These are phyloP conservation scores for Gryllus longicercus DNA, from an alignment of 2,888 invertebrate species.

Conservation along the genomic window DNA sequence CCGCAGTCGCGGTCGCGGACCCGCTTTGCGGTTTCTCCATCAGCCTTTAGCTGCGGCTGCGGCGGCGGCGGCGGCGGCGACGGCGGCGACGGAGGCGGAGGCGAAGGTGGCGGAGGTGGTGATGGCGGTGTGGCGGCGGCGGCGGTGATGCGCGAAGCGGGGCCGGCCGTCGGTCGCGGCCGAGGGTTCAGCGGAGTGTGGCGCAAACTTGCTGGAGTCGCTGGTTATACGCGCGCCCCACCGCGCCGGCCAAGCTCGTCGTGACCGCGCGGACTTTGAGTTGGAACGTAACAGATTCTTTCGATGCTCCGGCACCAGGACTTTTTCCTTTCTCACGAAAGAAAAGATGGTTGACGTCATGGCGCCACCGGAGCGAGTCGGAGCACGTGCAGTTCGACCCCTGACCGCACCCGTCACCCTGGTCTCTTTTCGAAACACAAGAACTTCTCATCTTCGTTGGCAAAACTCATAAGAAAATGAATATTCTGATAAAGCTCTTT, in stretches of 20 bases:
- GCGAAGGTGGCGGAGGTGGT: too few relatives aligned
- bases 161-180: background rate
- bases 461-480: too few relatives aligned
- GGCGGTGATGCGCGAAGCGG: too few relatives aligned
- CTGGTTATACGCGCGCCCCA: slow-evolving; percentile 17
- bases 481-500: too few relatives aligned
- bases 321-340: background rate
- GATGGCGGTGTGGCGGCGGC: too few relatives aligned
- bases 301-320: background rate
- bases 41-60: too few relatives aligned
- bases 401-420: background rate
- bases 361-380: background rate
- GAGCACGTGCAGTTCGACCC: slow-evolving; percentile 8
- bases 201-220: background rate
- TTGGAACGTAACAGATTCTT: background rate
- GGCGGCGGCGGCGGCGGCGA: too few relatives aligned
- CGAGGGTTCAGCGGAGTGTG: background rate
- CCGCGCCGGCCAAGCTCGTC: background rate
- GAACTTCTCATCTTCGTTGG: too few relatives aligned
- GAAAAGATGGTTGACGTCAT: background rate
- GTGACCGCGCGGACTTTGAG: slow-evolving; percentile 17
- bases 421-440: background rate
- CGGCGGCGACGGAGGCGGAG: too few relatives aligned
- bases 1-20: too few relatives aligned
- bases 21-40: too few relatives aligned